Conservation (phyloP, 1,140 invertebrate species). For the Halictus rubicundus region DNA sequence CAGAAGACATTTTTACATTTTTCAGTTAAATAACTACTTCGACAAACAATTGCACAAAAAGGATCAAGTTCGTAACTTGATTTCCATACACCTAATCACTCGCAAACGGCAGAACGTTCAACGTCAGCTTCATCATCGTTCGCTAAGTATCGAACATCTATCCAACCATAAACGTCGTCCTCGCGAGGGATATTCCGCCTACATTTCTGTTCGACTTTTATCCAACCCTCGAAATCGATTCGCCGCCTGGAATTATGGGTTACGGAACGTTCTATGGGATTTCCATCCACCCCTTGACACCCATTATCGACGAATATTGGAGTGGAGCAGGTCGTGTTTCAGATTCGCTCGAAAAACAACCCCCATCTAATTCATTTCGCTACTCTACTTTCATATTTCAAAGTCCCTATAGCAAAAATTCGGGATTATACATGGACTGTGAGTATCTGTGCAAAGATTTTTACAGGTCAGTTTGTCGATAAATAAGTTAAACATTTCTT, state of each 20-base stretch:
- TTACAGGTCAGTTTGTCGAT: too few species aligned
- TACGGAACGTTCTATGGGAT: constrained; percentile 15
- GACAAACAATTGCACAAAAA: too few species aligned
- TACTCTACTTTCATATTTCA: too few species aligned
- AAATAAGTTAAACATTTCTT: too few species aligned
- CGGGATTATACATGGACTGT: too few species aligned
- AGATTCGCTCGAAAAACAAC: neutral
- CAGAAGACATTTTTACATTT: too few species aligned
- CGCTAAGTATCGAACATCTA: constrained; percentile 32
- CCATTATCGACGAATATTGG: constrained; percentile 7
- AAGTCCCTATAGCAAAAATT: too few species aligned
- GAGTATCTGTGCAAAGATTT: too few species aligned
- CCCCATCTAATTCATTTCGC: too few species aligned
- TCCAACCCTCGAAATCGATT: constrained; percentile 33
- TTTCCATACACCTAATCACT: too few species aligned
- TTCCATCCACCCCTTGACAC: constrained; percentile 11
- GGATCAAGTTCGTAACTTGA: too few species aligned
- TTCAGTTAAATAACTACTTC: too few species aligned
- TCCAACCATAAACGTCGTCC: constrained; percentile 37
- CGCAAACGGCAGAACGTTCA: neutral
- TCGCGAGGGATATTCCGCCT: constrained; percentile 36
- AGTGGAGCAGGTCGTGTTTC: neutral
- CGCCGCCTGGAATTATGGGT: neutral
- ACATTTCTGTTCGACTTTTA: constrained; percentile 35
- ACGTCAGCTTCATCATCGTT: constrained; percentile 7